Evolutionary conservation across 2,113 vertebrate species (phyloP).

Genomic region (Galbula dea): DNA sequence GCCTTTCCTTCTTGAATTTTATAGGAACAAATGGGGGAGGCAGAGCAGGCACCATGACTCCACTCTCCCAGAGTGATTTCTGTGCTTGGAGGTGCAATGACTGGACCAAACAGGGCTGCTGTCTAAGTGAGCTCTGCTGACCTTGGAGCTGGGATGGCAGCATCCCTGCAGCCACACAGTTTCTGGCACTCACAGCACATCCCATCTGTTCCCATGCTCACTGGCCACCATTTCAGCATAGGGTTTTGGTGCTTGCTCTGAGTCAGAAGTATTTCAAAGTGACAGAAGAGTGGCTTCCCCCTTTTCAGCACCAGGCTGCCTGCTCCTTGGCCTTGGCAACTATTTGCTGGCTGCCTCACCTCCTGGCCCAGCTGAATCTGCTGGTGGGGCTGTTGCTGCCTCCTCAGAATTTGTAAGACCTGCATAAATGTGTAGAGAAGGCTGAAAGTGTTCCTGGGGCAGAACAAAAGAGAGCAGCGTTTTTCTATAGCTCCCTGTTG

Average conservation of each 20-base stretch:
- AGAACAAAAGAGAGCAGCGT: not conserved
- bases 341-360: not conserved
- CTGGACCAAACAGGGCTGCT: not conserved
- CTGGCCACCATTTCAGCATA: not conserved
- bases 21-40: not conserved
- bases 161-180: not conserved
- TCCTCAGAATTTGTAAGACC: not conserved
- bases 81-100: not conserved
- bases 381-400: not conserved
- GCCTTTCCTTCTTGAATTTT: not conserved
- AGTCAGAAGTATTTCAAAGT: not conserved
- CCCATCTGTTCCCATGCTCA: not conserved
- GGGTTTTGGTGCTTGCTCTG: not conserved
- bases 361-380: not conserved
- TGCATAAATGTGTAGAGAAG: not conserved
- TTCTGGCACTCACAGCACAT: not conserved
- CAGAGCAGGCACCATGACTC: not conserved
- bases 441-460: not conserved
- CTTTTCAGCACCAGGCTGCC: not conserved
- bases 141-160: not conserved
- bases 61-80: not conserved
- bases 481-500: too few relatives aligned
- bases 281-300: not conserved
- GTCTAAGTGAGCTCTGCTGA: not conserved
- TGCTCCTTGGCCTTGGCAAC: constrained; percentile 3